Evolutionary conservation across 2,113 vertebrate species (phyloP), one percentile per base, ranked within the genome.

Genomic region (Rutilus rutilus): DNA sequence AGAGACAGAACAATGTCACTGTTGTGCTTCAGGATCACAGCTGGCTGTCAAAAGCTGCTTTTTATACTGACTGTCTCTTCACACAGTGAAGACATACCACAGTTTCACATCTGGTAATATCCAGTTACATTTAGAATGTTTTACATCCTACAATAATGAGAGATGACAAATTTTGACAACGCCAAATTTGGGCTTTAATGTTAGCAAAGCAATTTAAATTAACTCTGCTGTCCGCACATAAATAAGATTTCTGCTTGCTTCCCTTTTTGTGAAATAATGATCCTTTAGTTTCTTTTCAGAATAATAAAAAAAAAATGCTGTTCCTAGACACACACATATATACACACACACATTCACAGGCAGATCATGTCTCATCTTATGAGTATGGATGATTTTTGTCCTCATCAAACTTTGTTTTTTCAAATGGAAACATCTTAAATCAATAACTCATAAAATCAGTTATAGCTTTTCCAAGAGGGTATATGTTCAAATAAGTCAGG

Each of bases 11-110:
- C 92, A 94, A 93, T 91, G 87, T 67, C 21, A 83, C 85, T 83
- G 90, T 93, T 94, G 86, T 93, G 42, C 42, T 60, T 8, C 71
- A 78, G 82, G 82, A 90, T 91, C 92, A 93, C 92, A 91, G 91
- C 89, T 89, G 87, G 89, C 91, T 91, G 93, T 92, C 88, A 93
- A 91, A 86, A 60, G 85, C 85, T 69, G 75, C 50, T 50, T 50
- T 71, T 83, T 74, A 69, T 42, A 73, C 45, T 42, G 36, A 78
- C 45, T 71, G 47, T 50, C 36, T 71, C 15, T 27, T 79, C 15
- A 21, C 36, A 64, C 75, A 71, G 21, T 27, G 47, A n/a, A n/a
- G 12, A 79, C 10, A 3, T 60, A 25, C 59, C 57, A 39, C 39
- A 42, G 39, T 42, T 57, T 50, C 36, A 42, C 3, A n/a, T 39